Conservation (phyloP, 2,888 invertebrate species). For the Aleiodes testaceus region DNA sequence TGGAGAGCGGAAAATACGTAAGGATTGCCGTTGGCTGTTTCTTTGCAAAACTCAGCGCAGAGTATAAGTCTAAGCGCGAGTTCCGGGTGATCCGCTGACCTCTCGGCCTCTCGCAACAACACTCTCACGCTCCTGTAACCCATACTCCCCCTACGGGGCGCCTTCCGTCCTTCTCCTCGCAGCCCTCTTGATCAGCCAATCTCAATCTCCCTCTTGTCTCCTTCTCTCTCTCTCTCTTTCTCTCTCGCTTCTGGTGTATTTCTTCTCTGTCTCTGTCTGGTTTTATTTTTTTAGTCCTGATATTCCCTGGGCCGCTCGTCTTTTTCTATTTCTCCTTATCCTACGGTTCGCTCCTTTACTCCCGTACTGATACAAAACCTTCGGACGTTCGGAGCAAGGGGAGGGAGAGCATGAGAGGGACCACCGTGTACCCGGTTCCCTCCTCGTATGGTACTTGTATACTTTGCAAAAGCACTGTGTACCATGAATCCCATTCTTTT, state of each 20-base stretch:
- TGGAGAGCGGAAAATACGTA: neutral
- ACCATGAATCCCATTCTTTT: neutral
- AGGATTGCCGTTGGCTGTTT: constrained; percentile 40
- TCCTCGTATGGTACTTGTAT: constrained; percentile 16
- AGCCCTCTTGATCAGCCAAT: constrained; percentile 47
- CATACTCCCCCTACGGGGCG: constrained; percentile 70
- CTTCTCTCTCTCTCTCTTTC: neutral
- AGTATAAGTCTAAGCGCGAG: constrained; percentile 66
- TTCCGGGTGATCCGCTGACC: constrained; percentile 74
- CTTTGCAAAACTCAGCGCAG: constrained; percentile 47
- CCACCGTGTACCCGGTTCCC: constrained; percentile 19
- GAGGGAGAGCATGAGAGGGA: neutral
- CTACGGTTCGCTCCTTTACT: neutral
- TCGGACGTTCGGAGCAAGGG: neutral
- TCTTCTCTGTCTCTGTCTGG: no score
- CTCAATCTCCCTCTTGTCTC: constrained; percentile 43
- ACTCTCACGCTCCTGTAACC: constrained; percentile 74
- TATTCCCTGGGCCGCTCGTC: neutral
- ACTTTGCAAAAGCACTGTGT: neutral
- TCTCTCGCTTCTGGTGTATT: neutral
- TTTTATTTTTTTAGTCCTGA: neutral
- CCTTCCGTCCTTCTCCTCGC: constrained; percentile 51
- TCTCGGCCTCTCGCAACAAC: constrained; percentile 73
- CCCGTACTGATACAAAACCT: constrained; percentile 1
- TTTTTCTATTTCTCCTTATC: constrained; percentile 27